Conservation (phyloP, 2,888 invertebrate species). For the Elysia crispata region DNA sequence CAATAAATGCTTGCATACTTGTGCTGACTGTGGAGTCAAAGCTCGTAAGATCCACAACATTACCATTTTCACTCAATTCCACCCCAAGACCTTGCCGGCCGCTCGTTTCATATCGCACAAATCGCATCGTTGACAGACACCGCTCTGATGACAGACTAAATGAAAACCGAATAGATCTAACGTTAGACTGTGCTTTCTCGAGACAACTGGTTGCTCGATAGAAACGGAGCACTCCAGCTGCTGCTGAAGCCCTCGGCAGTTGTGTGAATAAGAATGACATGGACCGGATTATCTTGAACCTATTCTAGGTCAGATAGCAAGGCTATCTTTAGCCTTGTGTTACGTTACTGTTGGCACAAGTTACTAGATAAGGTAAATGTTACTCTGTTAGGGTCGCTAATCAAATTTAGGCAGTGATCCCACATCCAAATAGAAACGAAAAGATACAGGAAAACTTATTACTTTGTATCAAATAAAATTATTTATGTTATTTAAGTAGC, state of each 20-base stretch:
- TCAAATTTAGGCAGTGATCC: too few species aligned
- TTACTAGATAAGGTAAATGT: too few species aligned
- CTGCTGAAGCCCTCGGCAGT: background rate
- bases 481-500: too few species aligned
- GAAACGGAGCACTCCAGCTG: background rate
- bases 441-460: too few species aligned
- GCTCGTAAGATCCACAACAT: slow-evolving; percentile 63
- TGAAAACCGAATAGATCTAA: background rate
- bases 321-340: too few species aligned
- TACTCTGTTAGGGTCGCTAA: too few species aligned
- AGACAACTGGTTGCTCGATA: too few species aligned
- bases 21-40: slow-evolving; percentile 59
- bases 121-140: slow-evolving; percentile 58
- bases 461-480: too few species aligned
- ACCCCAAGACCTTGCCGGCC: slow-evolving; percentile 62
- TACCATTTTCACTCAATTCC: slow-evolving; percentile 62
- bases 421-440: too few species aligned
- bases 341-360: too few species aligned
- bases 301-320: too few species aligned
- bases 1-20: slow-evolving; percentile 65
- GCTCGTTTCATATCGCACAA: slow-evolving; percentile 65
- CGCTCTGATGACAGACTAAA: background rate
- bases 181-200: too few species aligned
- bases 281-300: background rate
- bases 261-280: background rate